Evolutionary conservation across 2,888 invertebrate species (phyloP), one percentile per base, ranked within the genome.

Genomic region (Thumatha senex): DNA sequence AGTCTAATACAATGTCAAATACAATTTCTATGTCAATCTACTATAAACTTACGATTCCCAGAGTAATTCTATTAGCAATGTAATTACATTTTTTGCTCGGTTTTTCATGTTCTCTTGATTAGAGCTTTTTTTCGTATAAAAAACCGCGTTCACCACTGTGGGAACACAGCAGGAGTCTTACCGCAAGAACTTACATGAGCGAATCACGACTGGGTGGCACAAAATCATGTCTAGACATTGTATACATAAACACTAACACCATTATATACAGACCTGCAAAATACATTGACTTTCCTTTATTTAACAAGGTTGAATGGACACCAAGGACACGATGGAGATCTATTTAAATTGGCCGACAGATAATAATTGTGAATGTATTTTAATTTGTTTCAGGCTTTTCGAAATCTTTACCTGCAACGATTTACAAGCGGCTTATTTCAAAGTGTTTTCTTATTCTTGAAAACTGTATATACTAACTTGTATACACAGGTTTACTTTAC

Each of bases 161-260:
- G 83, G 89, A 86, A 87, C 84, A 52, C 86, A 80, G 84, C 84
- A 83, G 84, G 88, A 74, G 81, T 71, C 74, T 80, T 71, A 82
- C 84, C 84, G 74, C 86, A 82, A 73, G 51, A 71, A 62, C 70
- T n/a, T 71, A 72, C 67, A 70, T 66, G 46, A 70, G 76, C 76
- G 74, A 72, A 75, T 75, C 78, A 78, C 73, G 64, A 72, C 61
- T 76, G 80, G 82, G 63, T 72, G 72, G 79, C 83, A 84, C 85
- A 85, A 85, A 89, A 88, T 86, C 82, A 74, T 70, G 88, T 87
- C 89, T 89, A 89, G 88, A 89, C 85, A 70, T 63, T 63, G 67
- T 72, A 74, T 78, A 76, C 75, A 80, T 76, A 76, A 79, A 78
- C 74, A 75, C 66, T 51, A 24, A 53, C 12, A 31, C 75, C 77